A percentile compares a stretch with the other conserved stretches of the same genome.
Evolutionary conservation across 2,888 invertebrate genomes (phyloP).

Genomic region (Tholera decimalis): DNA sequence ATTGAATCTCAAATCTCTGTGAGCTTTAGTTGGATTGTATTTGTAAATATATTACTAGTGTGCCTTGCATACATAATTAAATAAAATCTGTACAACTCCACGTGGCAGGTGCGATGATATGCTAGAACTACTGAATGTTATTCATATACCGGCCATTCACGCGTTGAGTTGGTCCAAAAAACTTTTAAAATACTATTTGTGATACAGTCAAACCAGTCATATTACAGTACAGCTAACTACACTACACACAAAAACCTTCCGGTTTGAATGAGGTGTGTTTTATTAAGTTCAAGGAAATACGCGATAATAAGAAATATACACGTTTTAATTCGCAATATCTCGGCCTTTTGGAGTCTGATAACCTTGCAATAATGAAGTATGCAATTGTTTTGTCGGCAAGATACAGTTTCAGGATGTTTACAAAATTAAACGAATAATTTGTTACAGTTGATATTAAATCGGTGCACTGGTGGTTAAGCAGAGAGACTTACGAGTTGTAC

Average conservation of each 20-base stretch:
- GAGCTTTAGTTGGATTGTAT: too few relatives aligned
- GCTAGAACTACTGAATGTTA: too few relatives aligned
- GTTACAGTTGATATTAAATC: not conserved
- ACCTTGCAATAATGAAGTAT: slow-evolving; percentile 25
- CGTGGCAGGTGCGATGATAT: too few relatives aligned
- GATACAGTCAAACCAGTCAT: not conserved
- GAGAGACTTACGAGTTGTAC: too few relatives aligned
- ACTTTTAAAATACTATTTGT: not conserved
- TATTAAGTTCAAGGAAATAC: slow-evolving; percentile 40
- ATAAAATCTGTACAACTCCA: too few relatives aligned
- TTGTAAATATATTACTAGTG: too few relatives aligned
- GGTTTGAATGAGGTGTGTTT: slow-evolving; percentile 22
- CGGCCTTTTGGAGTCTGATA: slow-evolving; percentile 6
- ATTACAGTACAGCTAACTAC: slow-evolving; percentile 3
- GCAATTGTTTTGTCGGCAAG: slow-evolving; percentile 9
- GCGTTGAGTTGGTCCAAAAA: not conserved
- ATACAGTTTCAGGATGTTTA: slow-evolving; percentile 1
- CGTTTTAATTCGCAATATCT: slow-evolving; percentile 28
- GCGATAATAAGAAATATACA: slow-evolving; percentile 18
- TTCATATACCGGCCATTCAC: not conserved
- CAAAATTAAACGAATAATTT: not conserved
- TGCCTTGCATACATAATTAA: too few relatives aligned
- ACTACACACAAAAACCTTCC: slow-evolving; percentile 13
- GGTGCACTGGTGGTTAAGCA: too few relatives aligned
- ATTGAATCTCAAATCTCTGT: too few relatives aligned